Conservation (phyloP, 2,888 invertebrate species). For the Melanargia galathea region DNA sequence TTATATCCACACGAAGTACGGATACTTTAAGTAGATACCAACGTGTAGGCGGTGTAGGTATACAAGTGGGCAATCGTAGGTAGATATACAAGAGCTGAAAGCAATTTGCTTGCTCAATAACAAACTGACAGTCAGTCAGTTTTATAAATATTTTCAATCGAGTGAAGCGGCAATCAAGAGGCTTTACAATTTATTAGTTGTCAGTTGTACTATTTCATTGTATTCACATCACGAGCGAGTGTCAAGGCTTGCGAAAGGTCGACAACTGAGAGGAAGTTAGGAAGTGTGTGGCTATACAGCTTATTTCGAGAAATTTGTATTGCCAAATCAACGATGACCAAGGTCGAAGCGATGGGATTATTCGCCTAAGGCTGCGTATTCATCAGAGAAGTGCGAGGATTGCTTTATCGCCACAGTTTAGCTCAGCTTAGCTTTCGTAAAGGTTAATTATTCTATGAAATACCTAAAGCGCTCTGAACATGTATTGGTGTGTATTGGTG, state of each 20-base stretch:
- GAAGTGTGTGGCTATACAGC: constrained; percentile 16
- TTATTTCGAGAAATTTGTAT: background rate
- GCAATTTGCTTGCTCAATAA: constrained; percentile 13
- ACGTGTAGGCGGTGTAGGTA: too few species aligned
- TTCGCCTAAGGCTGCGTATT: too few species aligned
- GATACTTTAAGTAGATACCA: too few species aligned
- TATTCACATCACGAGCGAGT: constrained; percentile 27
- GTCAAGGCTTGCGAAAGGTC: constrained; percentile 34
- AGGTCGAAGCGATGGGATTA: too few species aligned
- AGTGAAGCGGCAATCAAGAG: constrained; percentile 5
- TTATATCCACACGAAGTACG: too few species aligned
- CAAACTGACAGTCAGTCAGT: background rate
- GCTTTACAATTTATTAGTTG: constrained; percentile 12
- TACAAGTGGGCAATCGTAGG: background rate
- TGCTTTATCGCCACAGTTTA: too few species aligned
- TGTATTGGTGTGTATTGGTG: too few species aligned
- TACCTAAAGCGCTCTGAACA: too few species aligned
- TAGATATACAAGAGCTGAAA: too few species aligned
- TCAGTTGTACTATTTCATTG: constrained; percentile 16
- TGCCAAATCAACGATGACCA: background rate
- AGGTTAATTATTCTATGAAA: too few species aligned
- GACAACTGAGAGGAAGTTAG: constrained; percentile 27
- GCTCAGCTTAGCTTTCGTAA: too few species aligned
- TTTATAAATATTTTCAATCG: constrained; percentile 13
- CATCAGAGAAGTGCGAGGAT: too few species aligned